Evolutionary conservation across 2,113 vertebrate species (phyloP), one percentile per base, ranked within the genome.

Genomic region (Colossoma macropomum): DNA sequence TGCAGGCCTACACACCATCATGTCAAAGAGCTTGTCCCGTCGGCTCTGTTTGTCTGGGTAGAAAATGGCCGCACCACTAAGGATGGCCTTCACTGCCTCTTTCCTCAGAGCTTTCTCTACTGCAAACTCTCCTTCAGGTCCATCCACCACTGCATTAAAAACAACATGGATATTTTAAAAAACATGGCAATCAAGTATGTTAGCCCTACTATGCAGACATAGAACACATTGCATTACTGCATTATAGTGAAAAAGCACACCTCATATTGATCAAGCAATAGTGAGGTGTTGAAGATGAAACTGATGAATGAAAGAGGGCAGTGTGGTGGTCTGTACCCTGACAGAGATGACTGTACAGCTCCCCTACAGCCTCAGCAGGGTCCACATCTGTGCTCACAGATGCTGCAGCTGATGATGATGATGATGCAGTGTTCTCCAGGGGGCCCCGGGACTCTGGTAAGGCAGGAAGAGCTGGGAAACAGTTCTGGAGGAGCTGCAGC

Each of bases 21-120:
- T 96, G 87, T 95, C 89, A 89, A 99, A 98, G 84, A 99, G 97
- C 84, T 96, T 97, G 75, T 96, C 94, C 38, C 97, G 89, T 63
- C 97, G 93, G 87, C 94, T 92, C 45, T 93, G 93, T 85, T 97
- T 96, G 78, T 98, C 96, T 13, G 97, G 97, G 91, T 98, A 99
- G 88, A 99, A 99, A 90, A 99, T 90, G n/a, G 96, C 96, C 1
- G 97, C 98, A 89, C 98, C 98, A 0, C 93, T 95, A 16, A 98
- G 95, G 84, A 99, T 93, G 27, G 97, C 95, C 80, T 96, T 97
- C 69, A 94, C 93, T 1, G 98, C 95, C 89, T 99, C 97, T 73
- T 95, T 95, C 74, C 95, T 96, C 52, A 97, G 89, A 79, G 93
- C 90, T 80, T 93, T 95, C 85, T 96, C 86, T 63, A 94, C 90